Percentiles rank a stretch among this genome's conserved stretches.
Evolutionary conservation across 2,888 invertebrate species (phyloP).

Genomic region (Meloe dianella): DNA sequence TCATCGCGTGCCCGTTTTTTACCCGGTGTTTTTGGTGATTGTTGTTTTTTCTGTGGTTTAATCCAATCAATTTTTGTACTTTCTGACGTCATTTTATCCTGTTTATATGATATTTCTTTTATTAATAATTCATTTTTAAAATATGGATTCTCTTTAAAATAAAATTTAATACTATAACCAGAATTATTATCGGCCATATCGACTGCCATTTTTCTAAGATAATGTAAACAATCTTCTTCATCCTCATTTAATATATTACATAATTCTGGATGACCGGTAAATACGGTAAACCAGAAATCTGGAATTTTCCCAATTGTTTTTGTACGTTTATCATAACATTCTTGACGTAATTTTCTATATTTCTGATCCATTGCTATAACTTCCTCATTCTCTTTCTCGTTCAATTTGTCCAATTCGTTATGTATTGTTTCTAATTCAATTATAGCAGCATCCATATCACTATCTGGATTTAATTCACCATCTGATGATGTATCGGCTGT

Average conservation of each 20-base stretch:
- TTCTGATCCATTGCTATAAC: constrained; percentile 83
- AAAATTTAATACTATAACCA: constrained; percentile 79
- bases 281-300: constrained; percentile 85
- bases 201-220: constrained; percentile 75
- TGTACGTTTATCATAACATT: constrained; percentile 77
- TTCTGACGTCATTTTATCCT: constrained; percentile 63
- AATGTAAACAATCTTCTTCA: constrained; percentile 80
- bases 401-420: constrained; percentile 80
- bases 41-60: constrained; percentile 60
- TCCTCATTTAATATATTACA: constrained; percentile 80
- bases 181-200: constrained; percentile 88
- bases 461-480: constrained; percentile 20
- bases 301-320: constrained; percentile 78
- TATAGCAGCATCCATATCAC: constrained; percentile 29
- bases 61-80: constrained; percentile 82
- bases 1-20: constrained; percentile 68
- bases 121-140: constrained; percentile 80
- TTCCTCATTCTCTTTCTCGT: constrained; percentile 84
- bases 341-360: constrained; percentile 79
- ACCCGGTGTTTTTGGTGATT: constrained; percentile 60
- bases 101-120: constrained; percentile 64
- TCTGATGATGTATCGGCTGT: constrained; percentile 18
- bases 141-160: constrained; percentile 81
- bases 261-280: constrained; percentile 76
- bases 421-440: constrained; percentile 58